Evolutionary conservation across 2,888 invertebrate species (phyloP), one percentile per base, ranked within the genome.

Genomic region (Ormyrus pomaceus): DNA sequence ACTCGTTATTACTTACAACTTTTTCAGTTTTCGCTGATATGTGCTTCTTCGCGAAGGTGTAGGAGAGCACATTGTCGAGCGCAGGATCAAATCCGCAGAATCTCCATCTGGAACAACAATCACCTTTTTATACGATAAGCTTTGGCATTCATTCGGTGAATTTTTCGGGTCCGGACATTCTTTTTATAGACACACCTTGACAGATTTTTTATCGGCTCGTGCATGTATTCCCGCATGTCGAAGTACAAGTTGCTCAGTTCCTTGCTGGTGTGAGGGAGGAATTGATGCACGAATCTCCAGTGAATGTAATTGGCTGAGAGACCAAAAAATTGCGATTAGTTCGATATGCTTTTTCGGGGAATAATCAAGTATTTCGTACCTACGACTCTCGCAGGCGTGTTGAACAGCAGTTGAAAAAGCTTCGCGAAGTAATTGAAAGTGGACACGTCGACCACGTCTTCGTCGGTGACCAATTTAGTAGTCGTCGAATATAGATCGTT

Each of bases 31-130:
- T 53, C 6, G 62, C 45, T 0, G 69, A 64, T 55, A 73, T 11
- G 7, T 74, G 64, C n/a, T 70, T 79, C 6, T 79, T 56, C 0
- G 74, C 74, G 8, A 79, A 79, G 0, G 45, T 34, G 8, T 79
- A 48, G 34, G 79, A 69, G 10, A 79, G 45, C 6, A 46, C 74
- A 11, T 68, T 64, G 74, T 79, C 79, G 6, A 79, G 65, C 6
- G 65, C 58, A 6, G 79, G 79, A 10, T 79, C 79, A 7, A 79
- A 79, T 19, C 69, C 79, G 53, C 79, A 79, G 58, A 79, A 79
- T 64, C 46, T 71, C 77, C 77, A 77, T 45, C 74, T 74, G 8
- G 19, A 71, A 71, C 5, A 9, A 45, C 46, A 56, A 56, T 34
- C 34, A 11, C 45, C 34, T 58, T 50, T 59, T 19, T 6, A 5